Evolutionary conservation across 2,797 vertebrate species (phyloP).

Genomic region (Sitta carolinensis): DNA sequence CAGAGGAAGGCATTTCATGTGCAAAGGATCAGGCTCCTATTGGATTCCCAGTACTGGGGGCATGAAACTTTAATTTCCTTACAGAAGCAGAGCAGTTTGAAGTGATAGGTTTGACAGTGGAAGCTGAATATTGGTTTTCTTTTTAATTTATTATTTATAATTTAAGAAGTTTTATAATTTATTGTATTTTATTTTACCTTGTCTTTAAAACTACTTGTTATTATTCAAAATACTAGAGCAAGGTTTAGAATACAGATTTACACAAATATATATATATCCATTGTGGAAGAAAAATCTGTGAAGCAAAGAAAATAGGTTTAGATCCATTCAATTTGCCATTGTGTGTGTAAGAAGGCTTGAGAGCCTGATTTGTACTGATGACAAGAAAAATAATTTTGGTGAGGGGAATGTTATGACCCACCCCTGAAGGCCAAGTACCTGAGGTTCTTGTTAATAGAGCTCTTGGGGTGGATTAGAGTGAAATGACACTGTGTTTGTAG

Average conservation of each 20-base stretch:
- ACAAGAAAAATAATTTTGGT: not conserved
- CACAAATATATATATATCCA: not conserved
- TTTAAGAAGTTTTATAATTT: not conserved
- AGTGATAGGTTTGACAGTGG: not conserved
- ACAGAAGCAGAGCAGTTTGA: not conserved
- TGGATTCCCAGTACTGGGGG: not conserved
- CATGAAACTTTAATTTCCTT: slow-evolving; percentile 26
- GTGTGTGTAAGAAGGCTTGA: not conserved
- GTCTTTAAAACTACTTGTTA: not conserved
- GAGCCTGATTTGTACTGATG: not conserved
- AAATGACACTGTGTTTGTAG: not conserved
- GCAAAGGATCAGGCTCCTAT: not conserved
- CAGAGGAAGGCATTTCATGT: not conserved
- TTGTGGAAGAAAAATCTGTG: not conserved
- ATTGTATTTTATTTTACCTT: not conserved
- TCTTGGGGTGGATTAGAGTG: not conserved
- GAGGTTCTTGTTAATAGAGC: not conserved
- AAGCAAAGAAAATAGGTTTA: not conserved
- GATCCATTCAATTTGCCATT: not conserved
- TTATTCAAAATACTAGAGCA: not conserved
- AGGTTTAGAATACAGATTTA: not conserved
- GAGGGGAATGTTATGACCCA: not conserved
- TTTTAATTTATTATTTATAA: slow-evolving; percentile 28
- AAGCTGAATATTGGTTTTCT: not conserved
- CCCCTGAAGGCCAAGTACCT: not conserved